Conservation (phyloP, 1,140 invertebrate genomes). For the Leptinotarsa undecemlineata region DNA sequence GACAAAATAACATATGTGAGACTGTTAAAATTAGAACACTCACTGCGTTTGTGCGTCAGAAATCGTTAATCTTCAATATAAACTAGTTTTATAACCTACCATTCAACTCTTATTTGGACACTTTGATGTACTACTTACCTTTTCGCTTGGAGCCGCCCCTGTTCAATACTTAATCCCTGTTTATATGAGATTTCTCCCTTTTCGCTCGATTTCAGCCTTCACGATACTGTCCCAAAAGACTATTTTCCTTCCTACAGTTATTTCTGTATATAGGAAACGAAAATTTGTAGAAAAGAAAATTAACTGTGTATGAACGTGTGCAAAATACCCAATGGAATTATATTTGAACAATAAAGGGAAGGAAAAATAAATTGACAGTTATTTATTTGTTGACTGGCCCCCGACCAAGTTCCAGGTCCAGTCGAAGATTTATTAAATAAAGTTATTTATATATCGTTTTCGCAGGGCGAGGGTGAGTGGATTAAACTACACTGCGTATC, state of each 20-base stretch:
- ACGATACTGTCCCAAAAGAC: neutral
- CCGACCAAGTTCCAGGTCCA: neutral
- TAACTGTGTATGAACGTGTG: constrained; percentile 34
- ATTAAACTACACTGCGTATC: neutral
- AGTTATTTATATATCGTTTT: constrained; percentile 24
- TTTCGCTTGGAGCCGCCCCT: neutral
- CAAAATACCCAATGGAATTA: constrained; percentile 25
- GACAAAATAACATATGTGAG: too few relatives aligned
- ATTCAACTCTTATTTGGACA: too few relatives aligned
- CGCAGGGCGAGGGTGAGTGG: neutral
- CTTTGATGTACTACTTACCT: neutral
- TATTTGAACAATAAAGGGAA: constrained; percentile 20
- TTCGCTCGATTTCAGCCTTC: neutral
- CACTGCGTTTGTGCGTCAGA: too few relatives aligned
- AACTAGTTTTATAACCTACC: neutral
- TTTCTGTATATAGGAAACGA: constrained; percentile 13
- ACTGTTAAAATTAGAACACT: too few relatives aligned
- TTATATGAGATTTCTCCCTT: neutral
- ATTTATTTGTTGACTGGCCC: constrained; percentile 23
- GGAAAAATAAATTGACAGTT: constrained; percentile 29
- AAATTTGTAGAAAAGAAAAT: constrained; percentile 35
- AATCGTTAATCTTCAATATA: too few relatives aligned
- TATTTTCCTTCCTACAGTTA: neutral
- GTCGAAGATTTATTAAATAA: constrained; percentile 24
- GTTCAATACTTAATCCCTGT: constrained; percentile 11